Conservation (phyloP, 2,888 invertebrate genomes). For the Pasiphila rectangulata region DNA sequence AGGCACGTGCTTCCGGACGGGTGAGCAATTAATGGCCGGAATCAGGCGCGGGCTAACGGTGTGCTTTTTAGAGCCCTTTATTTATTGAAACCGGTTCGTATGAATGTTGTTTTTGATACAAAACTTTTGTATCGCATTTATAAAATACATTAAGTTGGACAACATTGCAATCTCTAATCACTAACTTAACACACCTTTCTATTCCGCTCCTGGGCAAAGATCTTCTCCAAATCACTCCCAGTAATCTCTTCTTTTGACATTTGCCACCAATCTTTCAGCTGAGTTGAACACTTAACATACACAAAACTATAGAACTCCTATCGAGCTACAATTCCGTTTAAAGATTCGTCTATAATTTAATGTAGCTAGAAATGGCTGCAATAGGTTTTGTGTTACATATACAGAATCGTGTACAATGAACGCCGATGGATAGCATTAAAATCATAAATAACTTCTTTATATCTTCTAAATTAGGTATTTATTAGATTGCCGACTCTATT, state of each 20-base stretch:
- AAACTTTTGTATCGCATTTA: neutral
- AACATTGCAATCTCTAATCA: constrained; percentile 19
- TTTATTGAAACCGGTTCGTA: neutral
- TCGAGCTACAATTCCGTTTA: constrained; percentile 19
- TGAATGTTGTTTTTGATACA: no score
- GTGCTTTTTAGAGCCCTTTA: neutral
- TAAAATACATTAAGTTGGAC: no score
- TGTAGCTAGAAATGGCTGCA: constrained; percentile 17
- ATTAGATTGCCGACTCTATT: constrained; percentile 26
- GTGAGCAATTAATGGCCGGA: neutral
- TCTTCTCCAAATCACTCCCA: no score
- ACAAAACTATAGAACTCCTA: no score
- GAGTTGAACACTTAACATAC: no score
- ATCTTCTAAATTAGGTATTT: constrained; percentile 16
- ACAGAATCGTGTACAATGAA: constrained; percentile 25
- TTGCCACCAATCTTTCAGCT: no score
- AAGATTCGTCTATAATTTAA: constrained; percentile 16
- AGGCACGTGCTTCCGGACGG: neutral
- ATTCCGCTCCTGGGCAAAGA: no score
- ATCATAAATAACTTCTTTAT: constrained; percentile 29
- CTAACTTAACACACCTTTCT: constrained; percentile 15
- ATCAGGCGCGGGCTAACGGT: neutral
- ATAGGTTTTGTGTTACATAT: constrained; percentile 21
- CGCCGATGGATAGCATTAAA: constrained; percentile 16
- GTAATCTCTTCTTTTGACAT: no score